phyloP scores from a whole-genome alignment of 2,888 invertebrate genomes.

The Amphipoea lucens region DNA sequence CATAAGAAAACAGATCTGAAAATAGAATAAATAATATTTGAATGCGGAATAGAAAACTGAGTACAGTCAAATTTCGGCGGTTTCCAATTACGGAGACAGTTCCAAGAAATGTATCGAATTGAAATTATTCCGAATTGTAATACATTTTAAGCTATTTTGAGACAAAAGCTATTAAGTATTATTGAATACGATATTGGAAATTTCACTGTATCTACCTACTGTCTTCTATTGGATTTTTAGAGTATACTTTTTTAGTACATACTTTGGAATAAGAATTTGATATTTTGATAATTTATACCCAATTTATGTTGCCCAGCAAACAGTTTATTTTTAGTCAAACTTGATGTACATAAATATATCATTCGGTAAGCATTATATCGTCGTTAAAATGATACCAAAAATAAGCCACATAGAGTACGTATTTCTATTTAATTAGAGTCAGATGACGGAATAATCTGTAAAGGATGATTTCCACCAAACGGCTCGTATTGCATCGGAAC shows the following conservation, averaged over 20 bases:
- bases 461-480: no score
- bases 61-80: constrained; percentile 46
- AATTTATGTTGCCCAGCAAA: background rate
- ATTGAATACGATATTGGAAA: background rate
- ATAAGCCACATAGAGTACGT: background rate
- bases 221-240: background rate
- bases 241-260: background rate
- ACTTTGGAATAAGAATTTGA: background rate
- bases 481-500: no score
- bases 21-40: constrained; percentile 53
- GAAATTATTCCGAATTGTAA: constrained; percentile 34
- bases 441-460: background rate
- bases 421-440: background rate
- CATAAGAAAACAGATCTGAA: constrained; percentile 15
- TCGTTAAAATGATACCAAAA: background rate
- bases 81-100: constrained; percentile 56
- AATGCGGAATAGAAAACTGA: constrained; percentile 41
- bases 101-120: constrained; percentile 44
- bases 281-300: background rate
- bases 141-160: constrained; percentile 19
- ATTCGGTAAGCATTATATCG: background rate
- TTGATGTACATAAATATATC: background rate
- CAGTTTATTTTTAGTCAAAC: background rate
- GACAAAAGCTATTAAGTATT: constrained; percentile 6
- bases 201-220: no score